Base-by-base conservation (phyloP, 2,113 vertebrate species). In the Clarias macrocephalus region DNA sequence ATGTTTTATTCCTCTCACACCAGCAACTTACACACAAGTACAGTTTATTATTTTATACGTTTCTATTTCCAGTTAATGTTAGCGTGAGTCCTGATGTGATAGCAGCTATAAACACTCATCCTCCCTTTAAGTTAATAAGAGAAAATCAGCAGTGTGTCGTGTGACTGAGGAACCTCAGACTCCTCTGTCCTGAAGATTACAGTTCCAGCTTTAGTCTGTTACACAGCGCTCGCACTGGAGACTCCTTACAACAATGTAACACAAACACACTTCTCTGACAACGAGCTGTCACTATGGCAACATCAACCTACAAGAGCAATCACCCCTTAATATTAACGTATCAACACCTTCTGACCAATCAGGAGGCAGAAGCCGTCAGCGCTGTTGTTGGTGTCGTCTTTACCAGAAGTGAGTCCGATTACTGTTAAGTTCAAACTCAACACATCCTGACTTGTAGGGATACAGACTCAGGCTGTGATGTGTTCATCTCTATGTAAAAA, bases 331-430 rank as follows among this genome's bases (percentile, higher is more conserved):
- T n/a, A n/a, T n/a, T n/a, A n/a, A 54, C 3, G 54, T 54, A 54
- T 54, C 73, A 76, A 13, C 23, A 77, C 6, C 48, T 77, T 56
- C 75, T 56, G 73, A 77, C 48, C 75, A 77, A 77, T 77, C 75
- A 77, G 75, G 7, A 1, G 0, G 1, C 21, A 25, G 72, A 28
- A 70, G 1, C 18, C 68, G 1, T 1, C 33, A 59, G 57, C 16
- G 5, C 11, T 25, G 37, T 5, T 13, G 12, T 59, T 5, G 30
- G 68, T 19, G 5, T 18, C 21, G 21, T 15, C 8, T 73, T 42
- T 48, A 13, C 1, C 72, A 52, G 72, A 75, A 42, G 21, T 10
- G 18, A 77, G 18, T 57, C n/a, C 19, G 76, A 57, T 56, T 15
- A 57, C 9, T 19, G n/a, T 18, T 57, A 3, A 23, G 68, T 42